Conservation (phyloP, 2,888 invertebrate species). For the Drosophila merina region DNA sequence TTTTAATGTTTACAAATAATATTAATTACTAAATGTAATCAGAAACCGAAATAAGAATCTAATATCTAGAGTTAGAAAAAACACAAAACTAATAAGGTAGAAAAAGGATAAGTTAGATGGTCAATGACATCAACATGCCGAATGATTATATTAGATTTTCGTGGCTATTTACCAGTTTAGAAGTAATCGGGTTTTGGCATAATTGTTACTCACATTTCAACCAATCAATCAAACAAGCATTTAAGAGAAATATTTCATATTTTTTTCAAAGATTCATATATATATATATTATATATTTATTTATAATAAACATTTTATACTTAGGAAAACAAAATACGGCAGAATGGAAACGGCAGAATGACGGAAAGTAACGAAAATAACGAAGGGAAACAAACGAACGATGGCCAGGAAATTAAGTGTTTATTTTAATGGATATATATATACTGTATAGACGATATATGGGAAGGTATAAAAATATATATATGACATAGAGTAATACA, state of each 20-base stretch:
- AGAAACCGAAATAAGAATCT: conserved; percentile 7
- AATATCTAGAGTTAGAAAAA: conserved; percentile 35
- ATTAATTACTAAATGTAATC: neutral
- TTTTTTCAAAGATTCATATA: conserved; percentile 65
- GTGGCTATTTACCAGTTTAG: conserved; percentile 65
- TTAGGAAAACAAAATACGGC: conserved; percentile 33
- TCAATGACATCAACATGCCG: conserved; percentile 56
- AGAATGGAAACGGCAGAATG: conserved; percentile 70
- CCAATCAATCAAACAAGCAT: conserved; percentile 83
- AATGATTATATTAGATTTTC: conserved; percentile 44
- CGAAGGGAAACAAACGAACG: conserved; percentile 52
- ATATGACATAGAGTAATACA: too few relatives aligned
- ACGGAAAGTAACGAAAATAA: conserved; percentile 26
- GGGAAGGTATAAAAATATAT: too few relatives aligned
- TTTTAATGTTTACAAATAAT: conserved; percentile 21
- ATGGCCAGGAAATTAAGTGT: conserved; percentile 53
- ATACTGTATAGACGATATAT: neutral
- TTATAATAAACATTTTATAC: conserved; percentile 53
- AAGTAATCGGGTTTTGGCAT: conserved; percentile 69
- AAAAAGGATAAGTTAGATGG: conserved; percentile 16
- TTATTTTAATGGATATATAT: conserved; percentile 44
- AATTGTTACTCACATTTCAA: conserved; percentile 83
- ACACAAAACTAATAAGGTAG: conserved; percentile 13
- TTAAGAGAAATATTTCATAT: conserved; percentile 81
- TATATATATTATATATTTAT: conserved; percentile 21